Base-by-base conservation (phyloP, 2,888 invertebrate species). In the Apodemia duryi region DNA sequence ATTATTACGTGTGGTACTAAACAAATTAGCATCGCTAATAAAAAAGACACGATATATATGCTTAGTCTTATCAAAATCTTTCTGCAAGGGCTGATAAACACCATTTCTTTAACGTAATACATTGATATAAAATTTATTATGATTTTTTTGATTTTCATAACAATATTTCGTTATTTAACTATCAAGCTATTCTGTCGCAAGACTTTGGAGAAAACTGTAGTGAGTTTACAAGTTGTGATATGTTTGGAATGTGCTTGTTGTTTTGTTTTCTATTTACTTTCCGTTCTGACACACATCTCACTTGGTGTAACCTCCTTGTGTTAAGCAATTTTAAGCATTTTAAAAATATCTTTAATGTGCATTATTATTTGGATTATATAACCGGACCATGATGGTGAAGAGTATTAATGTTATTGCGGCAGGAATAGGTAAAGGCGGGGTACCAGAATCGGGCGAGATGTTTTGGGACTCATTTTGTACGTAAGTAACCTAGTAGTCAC, bases 41-140 rank as follows among this genome's bases (percentile, higher is more conserved):
- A 72, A 11, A 13, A 77, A 10, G 80, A 67, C 2, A 71, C 67
- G 4, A 72, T 65, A 41, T 77, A 81, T 32, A 83, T 52, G 6
- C 68, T 68, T 6, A 79, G 70, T 72, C 75, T 82, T 0, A 76
- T 65, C 1, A 78, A 51, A 0, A 70, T 65, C 65, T 72, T 82
- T 69, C 73, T 81, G 11, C 69, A 77, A 0, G 75, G 75, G 38
- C 73, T 79, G 5, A 80, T 76, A 32, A 77, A 78, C n/a, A 81
- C 66, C 76, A 84, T 79, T 66, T 84, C 83, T 71, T 79, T 82
- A 2, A 84, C 73, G 49, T 83, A 75, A 66, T 84, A 84, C 73
- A 75, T 73, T 54, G 51, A 65, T 6, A 65, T 11, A 49, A 57
- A 32, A 49, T 66, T 71, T 35, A 66, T 68, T 43, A 67, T 41